These are phyloP conservation scores for Oryzias dopingdopingensis DNA, from an alignment of 2,797 vertebrate species.

Conservation along the genomic window DNA sequence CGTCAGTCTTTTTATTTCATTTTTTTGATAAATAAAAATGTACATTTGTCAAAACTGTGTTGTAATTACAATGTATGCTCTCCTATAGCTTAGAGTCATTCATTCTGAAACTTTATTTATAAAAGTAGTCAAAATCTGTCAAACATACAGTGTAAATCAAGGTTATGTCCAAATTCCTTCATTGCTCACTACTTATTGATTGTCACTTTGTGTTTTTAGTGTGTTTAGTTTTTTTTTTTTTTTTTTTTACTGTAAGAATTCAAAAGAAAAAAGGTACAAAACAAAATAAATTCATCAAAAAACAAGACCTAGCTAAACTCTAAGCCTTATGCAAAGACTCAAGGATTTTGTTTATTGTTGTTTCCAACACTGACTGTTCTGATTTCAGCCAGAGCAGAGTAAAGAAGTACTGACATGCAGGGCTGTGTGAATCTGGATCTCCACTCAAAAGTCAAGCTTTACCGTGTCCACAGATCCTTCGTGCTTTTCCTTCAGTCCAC, in stretches of 20 bases:
- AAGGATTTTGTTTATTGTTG: constrained; percentile 1
- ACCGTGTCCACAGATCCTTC: neutral
- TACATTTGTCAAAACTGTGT: too few species aligned
- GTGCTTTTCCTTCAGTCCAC: constrained; percentile 7
- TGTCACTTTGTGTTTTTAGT: too few species aligned
- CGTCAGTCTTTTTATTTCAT: too few species aligned
- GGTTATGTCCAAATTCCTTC: too few species aligned
- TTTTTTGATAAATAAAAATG: too few species aligned
- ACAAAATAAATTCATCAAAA: neutral
- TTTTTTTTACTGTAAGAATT: neutral
- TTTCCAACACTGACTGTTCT: neutral
- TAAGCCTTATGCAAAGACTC: neutral
- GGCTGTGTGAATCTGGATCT: constrained; percentile 25
- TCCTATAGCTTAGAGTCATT: too few species aligned
- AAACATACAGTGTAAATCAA: too few species aligned
- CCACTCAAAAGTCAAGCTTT: constrained; percentile 25
- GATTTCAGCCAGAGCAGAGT: constrained; percentile 10
- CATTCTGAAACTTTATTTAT: too few species aligned
- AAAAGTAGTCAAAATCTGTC: too few species aligned
- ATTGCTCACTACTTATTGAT: too few species aligned
- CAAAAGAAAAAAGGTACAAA: neutral
- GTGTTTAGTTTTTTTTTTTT: too few species aligned
- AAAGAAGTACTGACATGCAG: neutral
- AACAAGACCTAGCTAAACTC: constrained; percentile 1
- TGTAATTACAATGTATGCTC: too few species aligned